Base-by-base conservation (phyloP, 2,797 vertebrate genomes). In the Poecilia picta region DNA sequence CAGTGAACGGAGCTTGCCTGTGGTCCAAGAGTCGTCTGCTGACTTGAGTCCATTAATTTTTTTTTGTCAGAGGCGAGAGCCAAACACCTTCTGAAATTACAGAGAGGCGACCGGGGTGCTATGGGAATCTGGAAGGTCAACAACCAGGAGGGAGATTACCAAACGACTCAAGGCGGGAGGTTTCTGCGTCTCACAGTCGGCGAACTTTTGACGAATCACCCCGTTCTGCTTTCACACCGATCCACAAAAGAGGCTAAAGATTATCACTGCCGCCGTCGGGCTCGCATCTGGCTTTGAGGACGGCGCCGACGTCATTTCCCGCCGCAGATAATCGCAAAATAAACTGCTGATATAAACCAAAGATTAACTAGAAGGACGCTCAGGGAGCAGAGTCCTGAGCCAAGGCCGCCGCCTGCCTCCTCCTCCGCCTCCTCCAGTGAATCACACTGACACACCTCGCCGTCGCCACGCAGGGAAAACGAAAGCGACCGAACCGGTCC, bases 61-160 rank as follows among this genome's bases (percentile, higher is more conserved):
- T 36, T 41, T 79, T 66, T 41, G 6, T 1, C 45, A 41, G 53
- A 55, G 70, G 51, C 18, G 73, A 74, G 76, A 66, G 81, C 84
- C 87, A 87, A 85, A 87, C 53, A 11, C 57, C 82, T 39, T 81
- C 89, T 93, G 88, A 87, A 91, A 92, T 93, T 89, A 89, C 91
- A 91, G 78, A 76, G 49, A 74, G 36, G 51, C 0, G 7, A 51
- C 0, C 47, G 72, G 39, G 78, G 68, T 62, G 41, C 7, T 66
- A 20, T n/a, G 72, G 83, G 23, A 41, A 15, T n/a, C 49, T 39
- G 23, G 33, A 39, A 49, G 25, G 66, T 72, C 46, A 39, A 78
- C 62, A 53, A 1, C 25, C 41, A 33, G 28, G 33, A 28, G 66
- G 2, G 20, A 68, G 20, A 71, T 71, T 45, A 31, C 25, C 25